Evolutionary conservation across 2,888 invertebrate species (phyloP).

Genomic region (Geotrupes spiniger): DNA sequence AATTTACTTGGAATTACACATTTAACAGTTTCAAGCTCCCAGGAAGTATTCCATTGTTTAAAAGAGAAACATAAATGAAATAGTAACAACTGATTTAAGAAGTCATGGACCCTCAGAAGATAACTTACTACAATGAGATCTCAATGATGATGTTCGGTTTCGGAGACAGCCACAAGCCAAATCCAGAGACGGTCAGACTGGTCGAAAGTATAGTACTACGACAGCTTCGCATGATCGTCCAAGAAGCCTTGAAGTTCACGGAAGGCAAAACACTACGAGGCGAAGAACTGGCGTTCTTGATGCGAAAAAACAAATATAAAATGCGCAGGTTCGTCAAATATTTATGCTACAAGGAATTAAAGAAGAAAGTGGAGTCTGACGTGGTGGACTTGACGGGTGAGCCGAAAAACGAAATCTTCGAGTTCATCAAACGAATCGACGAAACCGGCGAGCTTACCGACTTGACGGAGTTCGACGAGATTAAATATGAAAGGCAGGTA

Average conservation of each 20-base stretch:
- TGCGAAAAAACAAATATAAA: conserved; percentile 78
- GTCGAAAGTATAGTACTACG: conserved; percentile 82
- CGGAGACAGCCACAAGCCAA: conserved; percentile 81
- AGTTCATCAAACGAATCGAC: conserved; percentile 56
- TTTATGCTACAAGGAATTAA: conserved; percentile 58
- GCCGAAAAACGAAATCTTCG: conserved; percentile 51
- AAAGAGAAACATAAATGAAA: too few species aligned
- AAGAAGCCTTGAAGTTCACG: conserved; percentile 69
- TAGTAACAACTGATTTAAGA: too few species aligned
- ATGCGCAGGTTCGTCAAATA: conserved; percentile 74
- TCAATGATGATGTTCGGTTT: conserved; percentile 91
- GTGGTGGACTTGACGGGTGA: conserved; percentile 37
- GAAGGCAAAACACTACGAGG: conserved; percentile 55
- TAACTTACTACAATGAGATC: conserved; percentile 66
- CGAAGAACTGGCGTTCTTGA: conserved; percentile 73
- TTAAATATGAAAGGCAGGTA: conserved; percentile 59
- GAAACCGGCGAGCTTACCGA: conserved; percentile 57
- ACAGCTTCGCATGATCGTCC: conserved; percentile 75
- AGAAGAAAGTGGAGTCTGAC: conserved; percentile 47
- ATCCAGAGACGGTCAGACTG: conserved; percentile 76
- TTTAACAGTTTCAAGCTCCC: too few species aligned
- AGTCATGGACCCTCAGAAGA: conserved; percentile 29
- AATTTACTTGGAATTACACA: too few species aligned
- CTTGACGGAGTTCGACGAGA: conserved; percentile 54
- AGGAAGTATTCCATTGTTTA: too few species aligned